Conservation (phyloP, 2,888 invertebrate species). For the Hypsopygia costalis region DNA sequence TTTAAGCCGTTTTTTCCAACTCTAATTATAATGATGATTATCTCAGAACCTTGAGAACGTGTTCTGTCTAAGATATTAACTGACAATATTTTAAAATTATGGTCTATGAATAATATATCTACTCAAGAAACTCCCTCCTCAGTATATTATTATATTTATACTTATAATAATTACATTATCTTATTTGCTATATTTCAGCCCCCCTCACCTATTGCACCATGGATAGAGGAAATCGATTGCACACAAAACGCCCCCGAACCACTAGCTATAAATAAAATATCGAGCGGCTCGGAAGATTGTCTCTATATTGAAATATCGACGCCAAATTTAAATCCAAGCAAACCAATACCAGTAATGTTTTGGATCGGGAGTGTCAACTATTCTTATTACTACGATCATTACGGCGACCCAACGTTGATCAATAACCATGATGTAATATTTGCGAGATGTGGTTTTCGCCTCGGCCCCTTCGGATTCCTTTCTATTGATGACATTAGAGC, state of each 20-base stretch:
- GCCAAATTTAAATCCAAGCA: slow-evolving; percentile 43
- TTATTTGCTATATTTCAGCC: slow-evolving; percentile 48
- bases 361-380: slow-evolving; percentile 68
- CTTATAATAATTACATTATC: no score
- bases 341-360: slow-evolving; percentile 72
- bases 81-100: no score
- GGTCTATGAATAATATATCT: no score
- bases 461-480: slow-evolving; percentile 71
- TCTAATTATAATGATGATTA: no score
- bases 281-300: slow-evolving; percentile 59
- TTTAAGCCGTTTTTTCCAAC: no score
- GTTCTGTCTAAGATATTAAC: no score
- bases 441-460: slow-evolving; percentile 64
- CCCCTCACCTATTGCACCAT: slow-evolving; percentile 44
- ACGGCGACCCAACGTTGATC: slow-evolving; percentile 56
- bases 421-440: slow-evolving; percentile 53
- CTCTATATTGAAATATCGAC: slow-evolving; percentile 62
- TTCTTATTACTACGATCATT: slow-evolving; percentile 37
- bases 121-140: no score
- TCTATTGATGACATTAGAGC: slow-evolving; percentile 62
- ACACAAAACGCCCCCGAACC: slow-evolving; percentile 46
- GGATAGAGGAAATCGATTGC: slow-evolving; percentile 51
- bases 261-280: slow-evolving; percentile 13
- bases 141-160: no score
- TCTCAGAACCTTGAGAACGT: no score